Percentiles rank a stretch among this genome's conserved stretches.
phyloP scores from a whole-genome alignment of 2,888 invertebrate genomes.

The Cheilosia vernalis region DNA sequence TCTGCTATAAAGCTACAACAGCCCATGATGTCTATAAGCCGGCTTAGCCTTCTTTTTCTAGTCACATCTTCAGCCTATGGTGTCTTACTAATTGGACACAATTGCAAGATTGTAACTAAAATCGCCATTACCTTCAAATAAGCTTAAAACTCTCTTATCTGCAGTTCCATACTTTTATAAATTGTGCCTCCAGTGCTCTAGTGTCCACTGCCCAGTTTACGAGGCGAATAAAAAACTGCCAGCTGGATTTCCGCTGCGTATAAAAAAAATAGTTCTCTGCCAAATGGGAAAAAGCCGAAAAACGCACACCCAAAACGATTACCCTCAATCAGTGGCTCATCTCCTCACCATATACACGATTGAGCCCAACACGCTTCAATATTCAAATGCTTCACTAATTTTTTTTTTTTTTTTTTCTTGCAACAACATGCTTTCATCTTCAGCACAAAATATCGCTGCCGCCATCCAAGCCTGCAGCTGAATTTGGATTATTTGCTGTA shows the following conservation, averaged over 20 bases:
- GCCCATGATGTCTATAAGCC: too few relatives aligned
- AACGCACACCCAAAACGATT: not conserved
- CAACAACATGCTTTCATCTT: constrained; percentile 7
- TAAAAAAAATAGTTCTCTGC: not conserved
- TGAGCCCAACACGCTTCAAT: not conserved
- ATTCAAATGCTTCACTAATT: constrained; percentile 14
- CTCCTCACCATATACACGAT: constrained; percentile 6
- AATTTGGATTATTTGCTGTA: not conserved
- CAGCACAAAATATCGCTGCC: not conserved
- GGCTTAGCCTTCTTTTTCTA: too few relatives aligned
- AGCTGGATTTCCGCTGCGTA: not conserved
- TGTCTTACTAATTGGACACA: too few relatives aligned
- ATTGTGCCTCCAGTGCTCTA: too few relatives aligned
- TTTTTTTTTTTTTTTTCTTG: not conserved
- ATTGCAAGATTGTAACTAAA: too few relatives aligned
- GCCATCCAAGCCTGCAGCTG: not conserved
- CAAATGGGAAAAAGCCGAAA: not conserved
- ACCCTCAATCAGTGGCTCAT: not conserved
- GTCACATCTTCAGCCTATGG: too few relatives aligned
- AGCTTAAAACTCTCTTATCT: too few relatives aligned
- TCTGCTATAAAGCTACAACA: too few relatives aligned
- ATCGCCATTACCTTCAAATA: too few relatives aligned
- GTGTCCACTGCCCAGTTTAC: too few relatives aligned
- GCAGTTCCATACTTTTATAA: too few relatives aligned
- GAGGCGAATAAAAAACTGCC: too few relatives aligned